Conservation (phyloP, 1,140 invertebrate species). For the Cherax destructor region DNA sequence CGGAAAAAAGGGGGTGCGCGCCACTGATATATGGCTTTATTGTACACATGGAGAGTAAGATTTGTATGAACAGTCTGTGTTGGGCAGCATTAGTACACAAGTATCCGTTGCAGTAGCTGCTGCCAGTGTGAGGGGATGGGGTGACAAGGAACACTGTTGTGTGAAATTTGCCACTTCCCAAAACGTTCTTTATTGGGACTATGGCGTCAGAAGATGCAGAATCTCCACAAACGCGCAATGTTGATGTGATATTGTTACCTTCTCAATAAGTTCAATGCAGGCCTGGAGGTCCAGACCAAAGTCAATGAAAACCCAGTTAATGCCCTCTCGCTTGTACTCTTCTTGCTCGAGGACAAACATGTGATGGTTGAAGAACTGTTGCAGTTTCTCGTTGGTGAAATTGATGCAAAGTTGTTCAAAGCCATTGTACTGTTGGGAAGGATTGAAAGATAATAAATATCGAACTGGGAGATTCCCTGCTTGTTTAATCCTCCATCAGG, state of each 20-base stretch:
- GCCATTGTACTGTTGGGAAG: conserved; percentile 89
- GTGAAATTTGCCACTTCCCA: not conserved
- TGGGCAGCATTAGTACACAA: too few species aligned
- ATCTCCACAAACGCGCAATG: not conserved
- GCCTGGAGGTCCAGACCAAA: conserved; percentile 99
- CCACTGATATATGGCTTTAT: too few species aligned
- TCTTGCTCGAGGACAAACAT: conserved; percentile 99
- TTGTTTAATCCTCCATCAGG: too few species aligned
- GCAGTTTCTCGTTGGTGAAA: conserved; percentile 99
- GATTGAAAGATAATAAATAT: not conserved
- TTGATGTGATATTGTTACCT: conserved; percentile 17
- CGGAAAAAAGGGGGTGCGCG: too few species aligned
- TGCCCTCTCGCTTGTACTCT: conserved; percentile 98
- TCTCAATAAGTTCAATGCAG: conserved; percentile 96
- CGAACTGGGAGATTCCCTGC: not conserved
- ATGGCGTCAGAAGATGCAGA: not conserved
- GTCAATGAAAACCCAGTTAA: conserved; percentile 99
- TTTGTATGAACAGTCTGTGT: not conserved
- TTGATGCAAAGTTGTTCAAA: conserved; percentile 99
- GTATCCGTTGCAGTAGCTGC: too few species aligned
- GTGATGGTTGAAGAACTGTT: conserved; percentile 99
- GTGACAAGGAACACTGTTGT: too few species aligned
- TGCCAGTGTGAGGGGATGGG: too few species aligned
- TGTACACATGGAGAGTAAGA: not conserved
- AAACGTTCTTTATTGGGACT: not conserved